Conservation (phyloP, 2,888 invertebrate genomes). For the Microdon myrmicae region DNA sequence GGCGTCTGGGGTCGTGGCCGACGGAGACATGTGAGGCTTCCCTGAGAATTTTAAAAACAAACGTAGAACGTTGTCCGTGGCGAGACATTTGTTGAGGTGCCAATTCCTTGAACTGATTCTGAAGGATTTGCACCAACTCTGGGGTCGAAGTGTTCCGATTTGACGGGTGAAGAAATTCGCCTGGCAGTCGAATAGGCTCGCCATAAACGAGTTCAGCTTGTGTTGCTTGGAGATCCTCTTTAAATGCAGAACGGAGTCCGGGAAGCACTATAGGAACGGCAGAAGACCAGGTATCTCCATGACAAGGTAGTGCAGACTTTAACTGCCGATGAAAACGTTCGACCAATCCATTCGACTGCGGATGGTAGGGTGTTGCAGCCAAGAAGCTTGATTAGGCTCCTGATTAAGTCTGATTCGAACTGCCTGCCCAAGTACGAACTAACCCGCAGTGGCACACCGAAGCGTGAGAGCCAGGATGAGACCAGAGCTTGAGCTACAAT, state of each 20-base stretch:
- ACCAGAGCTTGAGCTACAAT: slow-evolving; percentile 25
- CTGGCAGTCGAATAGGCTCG: too few relatives aligned
- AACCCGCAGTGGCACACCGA: slow-evolving; percentile 59
- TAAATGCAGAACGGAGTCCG: slow-evolving; percentile 16
- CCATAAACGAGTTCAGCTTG: slow-evolving; percentile 18
- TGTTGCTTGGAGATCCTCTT: slow-evolving; percentile 20
- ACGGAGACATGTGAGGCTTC: slow-evolving; percentile 1
- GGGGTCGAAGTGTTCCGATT: neutral
- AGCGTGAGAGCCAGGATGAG: slow-evolving; percentile 63
- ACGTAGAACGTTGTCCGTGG: too few relatives aligned
- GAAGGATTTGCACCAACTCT: slow-evolving; percentile 2
- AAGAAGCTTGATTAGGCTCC: slow-evolving; percentile 13
- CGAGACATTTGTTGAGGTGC: slow-evolving; percentile 2
- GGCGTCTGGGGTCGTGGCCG: slow-evolving; percentile 3
- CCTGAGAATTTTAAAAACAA: too few relatives aligned
- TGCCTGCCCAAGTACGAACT: slow-evolving; percentile 56
- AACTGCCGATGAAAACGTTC: slow-evolving; percentile 55
- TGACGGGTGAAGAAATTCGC: slow-evolving; percentile 4
- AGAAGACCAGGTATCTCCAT: slow-evolving; percentile 27
- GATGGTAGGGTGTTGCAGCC: slow-evolving; percentile 24
- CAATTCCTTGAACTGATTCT: neutral
- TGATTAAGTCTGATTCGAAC: slow-evolving; percentile 24
- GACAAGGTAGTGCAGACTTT: slow-evolving; percentile 32
- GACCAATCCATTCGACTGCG: slow-evolving; percentile 61
- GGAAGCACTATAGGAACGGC: slow-evolving; percentile 20